Evolutionary conservation across 2,797 vertebrate species (phyloP).

Genomic region (Sciurus carolinensis): DNA sequence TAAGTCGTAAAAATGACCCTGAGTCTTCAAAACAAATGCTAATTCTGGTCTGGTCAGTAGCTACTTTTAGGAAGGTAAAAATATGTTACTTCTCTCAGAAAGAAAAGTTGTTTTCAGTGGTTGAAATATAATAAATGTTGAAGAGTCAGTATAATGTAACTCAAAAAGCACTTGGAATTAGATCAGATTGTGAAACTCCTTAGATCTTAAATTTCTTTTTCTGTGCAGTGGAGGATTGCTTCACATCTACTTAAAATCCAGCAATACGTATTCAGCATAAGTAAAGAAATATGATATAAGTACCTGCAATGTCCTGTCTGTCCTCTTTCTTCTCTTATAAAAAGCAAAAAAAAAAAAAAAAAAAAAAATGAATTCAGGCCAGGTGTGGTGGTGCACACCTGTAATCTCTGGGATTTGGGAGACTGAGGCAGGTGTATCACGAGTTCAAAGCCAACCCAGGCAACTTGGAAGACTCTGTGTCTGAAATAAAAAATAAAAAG

Average conservation of each 20-base stretch:
- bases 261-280: not conserved
- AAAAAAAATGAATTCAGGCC: not conserved
- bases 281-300: not conserved
- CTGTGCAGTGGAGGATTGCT: not conserved
- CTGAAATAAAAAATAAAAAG: no score
- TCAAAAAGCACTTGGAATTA: slow-evolving; percentile 56
- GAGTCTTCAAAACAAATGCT: slow-evolving; percentile 32
- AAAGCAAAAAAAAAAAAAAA: not conserved
- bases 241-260: slow-evolving; percentile 46
- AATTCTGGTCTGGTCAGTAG: slow-evolving; percentile 22
- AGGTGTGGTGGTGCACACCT: no score
- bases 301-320: not conserved
- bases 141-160: slow-evolving; percentile 1
- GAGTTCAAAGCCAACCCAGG: no score
- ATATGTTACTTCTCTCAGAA: slow-evolving; percentile 22
- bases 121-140: slow-evolving; percentile 61
- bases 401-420: no score
- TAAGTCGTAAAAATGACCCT: slow-evolving; percentile 38
- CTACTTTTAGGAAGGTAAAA: slow-evolving; percentile 9
- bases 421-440: no score
- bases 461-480: no score
- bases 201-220: slow-evolving; percentile 42
- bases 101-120: slow-evolving; percentile 3
- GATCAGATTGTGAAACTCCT: slow-evolving; percentile 15
- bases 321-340: not conserved